Percentiles rank a stretch among this genome's conserved stretches.
Conservation (phyloP, 2,797 vertebrate genomes). For the Xenops minutus region DNA sequence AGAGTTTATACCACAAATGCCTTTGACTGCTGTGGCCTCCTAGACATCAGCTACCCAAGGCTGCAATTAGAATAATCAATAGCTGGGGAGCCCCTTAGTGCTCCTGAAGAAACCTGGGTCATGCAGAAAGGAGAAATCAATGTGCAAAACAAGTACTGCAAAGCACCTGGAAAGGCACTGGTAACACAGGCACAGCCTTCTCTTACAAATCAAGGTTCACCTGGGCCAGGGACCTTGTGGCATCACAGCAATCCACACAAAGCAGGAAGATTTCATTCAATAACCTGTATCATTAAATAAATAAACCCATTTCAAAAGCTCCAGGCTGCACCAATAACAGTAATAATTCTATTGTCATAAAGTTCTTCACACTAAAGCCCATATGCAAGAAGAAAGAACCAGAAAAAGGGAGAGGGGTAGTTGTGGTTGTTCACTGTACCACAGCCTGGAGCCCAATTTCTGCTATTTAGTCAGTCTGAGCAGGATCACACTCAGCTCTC, state of each 20-base stretch:
- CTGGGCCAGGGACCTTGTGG: rapidly evolving
- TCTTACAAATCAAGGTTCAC: neutral
- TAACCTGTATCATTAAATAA: neutral
- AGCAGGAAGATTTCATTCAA: neutral
- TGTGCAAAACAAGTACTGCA: neutral
- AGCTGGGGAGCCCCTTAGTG: neutral
- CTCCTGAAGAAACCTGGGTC: neutral
- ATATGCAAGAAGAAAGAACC: neutral
- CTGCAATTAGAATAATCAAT: neutral
- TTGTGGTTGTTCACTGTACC: neutral
- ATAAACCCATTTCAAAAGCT: neutral
- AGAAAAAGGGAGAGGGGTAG: neutral
- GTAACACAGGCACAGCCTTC: neutral
- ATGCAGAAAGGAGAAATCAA: neutral
- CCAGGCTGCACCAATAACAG: neutral
- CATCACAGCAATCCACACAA: neutral
- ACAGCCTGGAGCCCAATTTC: neutral
- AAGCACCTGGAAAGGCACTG: neutral
- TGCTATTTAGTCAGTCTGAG: neutral
- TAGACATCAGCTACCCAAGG: neutral
- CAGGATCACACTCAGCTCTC: neutral
- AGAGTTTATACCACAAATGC: neutral
- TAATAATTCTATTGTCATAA: neutral
- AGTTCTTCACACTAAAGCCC: neutral
- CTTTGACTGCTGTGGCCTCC: neutral